Percentiles rank a stretch among this genome's conserved stretches.
phyloP scores from a whole-genome alignment of 2,888 invertebrate genomes.

The Phyllotreta cruciferae region DNA sequence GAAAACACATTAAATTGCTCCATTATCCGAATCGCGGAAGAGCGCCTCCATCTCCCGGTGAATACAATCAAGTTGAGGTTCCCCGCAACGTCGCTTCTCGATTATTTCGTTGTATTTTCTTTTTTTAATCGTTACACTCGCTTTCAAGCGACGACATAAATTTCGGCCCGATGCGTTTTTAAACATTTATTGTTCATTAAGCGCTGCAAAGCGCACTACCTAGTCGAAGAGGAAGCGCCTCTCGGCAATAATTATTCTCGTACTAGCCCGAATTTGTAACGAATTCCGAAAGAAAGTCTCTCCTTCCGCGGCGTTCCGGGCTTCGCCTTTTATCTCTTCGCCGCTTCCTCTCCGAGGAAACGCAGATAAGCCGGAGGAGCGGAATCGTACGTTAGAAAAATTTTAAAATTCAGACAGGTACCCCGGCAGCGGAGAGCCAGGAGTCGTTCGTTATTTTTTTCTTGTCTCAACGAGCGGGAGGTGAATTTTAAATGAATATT shows the following conservation, averaged over 20 bases:
- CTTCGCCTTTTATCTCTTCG: constrained; percentile 20
- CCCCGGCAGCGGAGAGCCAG: constrained; percentile 36
- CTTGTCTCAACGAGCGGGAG: constrained; percentile 30
- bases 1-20: constrained; percentile 2
- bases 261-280: constrained; percentile 21
- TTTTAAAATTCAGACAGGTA: constrained; percentile 45
- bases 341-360: constrained; percentile 24
- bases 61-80: background rate
- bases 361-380: constrained; percentile 24
- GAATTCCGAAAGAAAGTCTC: constrained; percentile 21
- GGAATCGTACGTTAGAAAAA: constrained; percentile 29
- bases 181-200: constrained; percentile 14
- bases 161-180: background rate
- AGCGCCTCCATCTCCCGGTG: constrained; percentile 1
- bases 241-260: constrained; percentile 26
- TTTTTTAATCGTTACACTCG: too few relatives aligned
- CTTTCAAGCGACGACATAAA: too few relatives aligned
- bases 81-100: background rate
- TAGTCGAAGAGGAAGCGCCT: constrained; percentile 17
- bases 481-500: constrained; percentile 43
- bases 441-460: constrained; percentile 30
- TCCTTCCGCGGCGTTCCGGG: constrained; percentile 7
- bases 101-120: background rate
- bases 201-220: constrained; percentile 12
- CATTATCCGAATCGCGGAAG: constrained; percentile 3